Base-by-base conservation (phyloP, 2,888 invertebrate species). In the Lingula anatina region DNA sequence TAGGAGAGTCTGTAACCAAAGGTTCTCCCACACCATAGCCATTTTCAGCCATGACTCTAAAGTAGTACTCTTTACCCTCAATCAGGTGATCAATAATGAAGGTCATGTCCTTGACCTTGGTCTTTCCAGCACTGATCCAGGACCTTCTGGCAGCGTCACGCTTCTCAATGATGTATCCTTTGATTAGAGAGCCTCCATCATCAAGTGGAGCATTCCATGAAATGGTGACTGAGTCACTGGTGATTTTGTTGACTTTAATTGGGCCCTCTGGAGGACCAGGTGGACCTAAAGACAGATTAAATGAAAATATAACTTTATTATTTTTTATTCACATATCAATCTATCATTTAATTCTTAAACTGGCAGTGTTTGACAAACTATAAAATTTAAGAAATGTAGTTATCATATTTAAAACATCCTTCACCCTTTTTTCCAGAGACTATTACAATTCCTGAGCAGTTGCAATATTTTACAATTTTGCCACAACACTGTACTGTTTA, bases 1-100 rank as follows among this genome's bases (percentile, higher is more conserved):
- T 42, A 7, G 27, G 25, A 23, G 39, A 45, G 5, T 42, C 47
- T 68, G 90, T 90, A 43, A 71, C 70, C 49, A 95, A 79, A 1
- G 94, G 89, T 60, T 94, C 93, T 2, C 94, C 92, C 0, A 91
- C 84, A 37, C 96, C 96, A 72, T 93, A 93, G 57, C 93, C 85
- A 73, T 95, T 96, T 77, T 95, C 95, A 12, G 65, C 65, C 5
- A 51, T 53, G 12, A 65, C 61, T 24, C 62, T 47, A 56, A 65
- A 63, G 56, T 58, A 57, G 53, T 65, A 65, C 15, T 50, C 49
- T 21, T 44, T 25, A 9, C 61, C 62, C 40, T 62, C 60, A 12
- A 36, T 44, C 2, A 49, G 44, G 9, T 46, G 26, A 12, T 18
- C 23, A 23, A 49, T 28, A 25, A 27, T 31, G 27, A 24, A 24